Conservation (phyloP, 2,888 invertebrate genomes). For the Minunthozetes semirufus region DNA sequence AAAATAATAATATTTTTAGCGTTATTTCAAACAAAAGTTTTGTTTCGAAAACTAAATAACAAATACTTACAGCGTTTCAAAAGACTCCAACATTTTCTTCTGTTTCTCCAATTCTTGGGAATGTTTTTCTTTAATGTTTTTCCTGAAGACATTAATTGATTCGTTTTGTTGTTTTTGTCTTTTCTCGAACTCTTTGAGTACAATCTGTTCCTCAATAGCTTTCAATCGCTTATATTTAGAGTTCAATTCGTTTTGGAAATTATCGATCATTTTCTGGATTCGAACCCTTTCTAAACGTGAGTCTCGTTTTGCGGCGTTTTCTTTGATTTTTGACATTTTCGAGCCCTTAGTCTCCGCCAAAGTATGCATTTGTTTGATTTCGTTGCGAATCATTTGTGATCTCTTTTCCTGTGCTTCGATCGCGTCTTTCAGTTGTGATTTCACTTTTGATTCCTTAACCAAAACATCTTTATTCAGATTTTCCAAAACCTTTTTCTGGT, state of each 20-base stretch:
- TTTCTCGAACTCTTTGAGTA: not conserved
- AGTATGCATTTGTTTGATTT: not conserved
- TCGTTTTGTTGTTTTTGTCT: not conserved
- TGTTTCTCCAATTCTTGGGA: not conserved
- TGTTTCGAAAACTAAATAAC: no score
- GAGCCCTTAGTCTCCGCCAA: not conserved
- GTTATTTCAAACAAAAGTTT: not conserved
- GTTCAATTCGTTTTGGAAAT: not conserved
- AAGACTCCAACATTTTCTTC: not conserved
- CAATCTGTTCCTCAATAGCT: not conserved
- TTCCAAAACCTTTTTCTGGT: not conserved
- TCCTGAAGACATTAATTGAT: not conserved
- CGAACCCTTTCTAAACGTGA: not conserved
- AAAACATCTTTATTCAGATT: slow-evolving; percentile 6
- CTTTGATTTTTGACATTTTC: slow-evolving; percentile 1
- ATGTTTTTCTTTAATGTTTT: slow-evolving; percentile 3
- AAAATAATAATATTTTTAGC: not conserved
- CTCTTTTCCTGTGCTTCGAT: slow-evolving; percentile 5
- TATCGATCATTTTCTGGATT: not conserved
- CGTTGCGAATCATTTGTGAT: not conserved
- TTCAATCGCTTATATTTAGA: slow-evolving; percentile 12
- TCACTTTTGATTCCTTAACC: not conserved
- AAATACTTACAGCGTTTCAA: slow-evolving; percentile 2
- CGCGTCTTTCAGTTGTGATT: not conserved
- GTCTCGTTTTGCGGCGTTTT: not conserved